Evolutionary conservation across 2,797 vertebrate genomes (phyloP).

Genomic region (Clarias laeviceps): DNA sequence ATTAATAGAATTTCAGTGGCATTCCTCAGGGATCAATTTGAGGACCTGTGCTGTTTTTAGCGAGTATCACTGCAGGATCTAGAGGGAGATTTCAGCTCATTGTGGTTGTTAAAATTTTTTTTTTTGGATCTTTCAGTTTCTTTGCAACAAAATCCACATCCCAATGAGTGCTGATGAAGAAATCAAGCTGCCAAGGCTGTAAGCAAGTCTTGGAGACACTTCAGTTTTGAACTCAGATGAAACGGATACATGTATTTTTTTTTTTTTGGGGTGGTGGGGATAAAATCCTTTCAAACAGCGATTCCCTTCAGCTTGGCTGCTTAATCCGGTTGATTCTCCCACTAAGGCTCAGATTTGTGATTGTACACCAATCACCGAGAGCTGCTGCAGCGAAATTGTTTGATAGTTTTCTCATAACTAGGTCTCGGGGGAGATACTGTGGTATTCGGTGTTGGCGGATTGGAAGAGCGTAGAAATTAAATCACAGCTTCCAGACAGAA

Average conservation of each 20-base stretch:
- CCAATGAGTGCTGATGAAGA: constrained; percentile 38
- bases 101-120: neutral
- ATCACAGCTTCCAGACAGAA: constrained; percentile 18
- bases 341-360: constrained; percentile 47
- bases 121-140: constrained; percentile 4
- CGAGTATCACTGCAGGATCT: constrained; percentile 35
- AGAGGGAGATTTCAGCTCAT: constrained; percentile 32
- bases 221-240: constrained; percentile 54
- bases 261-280: constrained; percentile 2
- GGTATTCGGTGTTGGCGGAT: constrained; percentile 26
- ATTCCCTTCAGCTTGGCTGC: constrained; percentile 47
- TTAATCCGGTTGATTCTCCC: constrained; percentile 62
- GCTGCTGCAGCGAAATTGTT: constrained; percentile 46
- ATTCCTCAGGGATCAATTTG: constrained; percentile 48
- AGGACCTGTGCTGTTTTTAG: constrained; percentile 45
- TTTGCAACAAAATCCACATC: constrained; percentile 44
- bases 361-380: constrained; percentile 45
- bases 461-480: constrained; percentile 17
- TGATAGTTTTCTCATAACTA: constrained; percentile 46
- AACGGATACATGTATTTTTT: constrained; percentile 40
- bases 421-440: constrained; percentile 9
- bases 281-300: constrained; percentile 44
- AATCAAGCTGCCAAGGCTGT: constrained; percentile 34
- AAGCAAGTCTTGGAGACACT: constrained; percentile 44
- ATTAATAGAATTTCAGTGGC: constrained; percentile 38